Evolutionary conservation across 64 coral and sea anemone species (phyloP).

Genomic region (Pachyseris speciosa): DNA sequence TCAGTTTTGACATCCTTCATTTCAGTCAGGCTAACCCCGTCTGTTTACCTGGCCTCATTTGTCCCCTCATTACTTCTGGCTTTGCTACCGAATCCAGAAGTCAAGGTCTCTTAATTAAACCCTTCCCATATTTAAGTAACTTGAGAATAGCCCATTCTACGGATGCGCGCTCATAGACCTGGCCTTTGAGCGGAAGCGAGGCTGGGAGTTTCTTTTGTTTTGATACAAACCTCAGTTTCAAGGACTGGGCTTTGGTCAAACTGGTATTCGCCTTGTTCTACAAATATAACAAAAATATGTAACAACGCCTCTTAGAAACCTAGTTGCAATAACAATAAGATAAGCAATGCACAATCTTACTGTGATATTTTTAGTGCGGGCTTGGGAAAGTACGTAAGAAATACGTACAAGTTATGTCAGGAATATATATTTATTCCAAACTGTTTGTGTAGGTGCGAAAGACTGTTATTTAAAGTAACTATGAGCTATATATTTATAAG

Average conservation of each 20-base stretch:
- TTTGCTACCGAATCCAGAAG: neutral
- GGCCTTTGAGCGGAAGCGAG: too few species aligned
- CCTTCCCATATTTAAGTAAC: neutral
- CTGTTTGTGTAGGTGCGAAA: neutral
- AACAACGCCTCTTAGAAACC: neutral
- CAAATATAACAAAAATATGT: neutral
- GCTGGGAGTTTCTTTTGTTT: too few species aligned
- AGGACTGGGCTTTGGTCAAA: neutral
- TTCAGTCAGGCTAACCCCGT: too few species aligned
- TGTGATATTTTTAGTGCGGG: too few species aligned
- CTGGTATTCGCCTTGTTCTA: neutral
- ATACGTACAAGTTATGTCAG: neutral
- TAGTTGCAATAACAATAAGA: neutral
- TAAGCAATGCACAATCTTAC: neutral
- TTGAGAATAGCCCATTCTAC: too few species aligned
- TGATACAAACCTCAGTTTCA: too few species aligned
- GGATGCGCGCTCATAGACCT: too few species aligned
- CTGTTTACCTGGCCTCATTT: too few species aligned
- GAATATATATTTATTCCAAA: neutral
- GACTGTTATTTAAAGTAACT: slow-evolving; percentile 16
- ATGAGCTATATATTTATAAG: slow-evolving; percentile 32
- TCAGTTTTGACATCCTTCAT: too few species aligned
- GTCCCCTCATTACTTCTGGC: neutral
- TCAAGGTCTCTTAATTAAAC: neutral
- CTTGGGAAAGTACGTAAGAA: neutral